phyloP scores from a whole-genome alignment of 2,113 vertebrate genomes.

The Bothrops jararaca region DNA sequence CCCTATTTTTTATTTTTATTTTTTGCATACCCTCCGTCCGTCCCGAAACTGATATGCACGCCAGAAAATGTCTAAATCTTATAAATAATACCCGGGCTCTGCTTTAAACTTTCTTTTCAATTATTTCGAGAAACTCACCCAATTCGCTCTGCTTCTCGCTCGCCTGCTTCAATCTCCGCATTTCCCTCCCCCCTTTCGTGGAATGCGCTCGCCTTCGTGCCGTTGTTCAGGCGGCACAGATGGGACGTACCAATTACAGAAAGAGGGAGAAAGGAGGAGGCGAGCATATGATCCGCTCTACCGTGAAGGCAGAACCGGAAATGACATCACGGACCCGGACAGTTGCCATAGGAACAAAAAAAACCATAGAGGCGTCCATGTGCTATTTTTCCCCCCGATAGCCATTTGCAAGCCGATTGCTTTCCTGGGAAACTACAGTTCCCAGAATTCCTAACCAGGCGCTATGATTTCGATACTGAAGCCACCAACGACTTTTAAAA shows the following conservation, averaged over 20 bases:
- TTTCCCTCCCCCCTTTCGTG: neutral
- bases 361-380: neutral
- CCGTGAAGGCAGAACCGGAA: slow-evolving; percentile 5
- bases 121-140: neutral
- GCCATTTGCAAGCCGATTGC: neutral
- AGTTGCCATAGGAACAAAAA: neutral
- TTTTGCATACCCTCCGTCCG: no score
- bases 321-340: neutral
- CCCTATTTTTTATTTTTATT: no score
- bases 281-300: neutral
- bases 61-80: no score
- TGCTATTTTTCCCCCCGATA: neutral
- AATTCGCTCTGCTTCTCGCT: neutral
- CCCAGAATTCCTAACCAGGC: neutral
- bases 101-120: neutral
- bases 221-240: neutral
- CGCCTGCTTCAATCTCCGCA: neutral
- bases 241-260: neutral
- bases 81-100: neutral
- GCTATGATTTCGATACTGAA: neutral
- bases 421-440: neutral
- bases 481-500: neutral
- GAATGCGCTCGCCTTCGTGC: neutral
- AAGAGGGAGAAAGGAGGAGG: rapidly evolving
- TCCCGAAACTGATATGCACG: no score